Evolutionary conservation across 30 jellyfish, hydroid and myxozoan species (phyloP).

Genomic region (Hydractinia echinata): DNA sequence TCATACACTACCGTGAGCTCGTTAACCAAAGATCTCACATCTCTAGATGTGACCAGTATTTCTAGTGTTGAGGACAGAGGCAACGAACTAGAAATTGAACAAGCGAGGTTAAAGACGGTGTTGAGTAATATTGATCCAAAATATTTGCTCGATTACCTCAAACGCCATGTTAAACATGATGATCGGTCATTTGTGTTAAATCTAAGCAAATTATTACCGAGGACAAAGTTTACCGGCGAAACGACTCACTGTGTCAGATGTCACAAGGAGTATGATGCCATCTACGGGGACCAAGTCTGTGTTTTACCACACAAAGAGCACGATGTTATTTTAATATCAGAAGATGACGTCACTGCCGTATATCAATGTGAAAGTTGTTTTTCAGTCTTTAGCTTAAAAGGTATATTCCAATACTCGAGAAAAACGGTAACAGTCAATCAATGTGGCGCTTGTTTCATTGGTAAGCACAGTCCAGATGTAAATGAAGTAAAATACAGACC

Average conservation of each 20-base stretch:
- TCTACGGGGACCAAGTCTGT: conserved; percentile 53
- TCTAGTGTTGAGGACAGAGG: conserved; percentile 19
- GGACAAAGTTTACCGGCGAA: conserved; percentile 54
- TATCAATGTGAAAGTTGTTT: conserved; percentile 71
- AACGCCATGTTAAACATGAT: conserved; percentile 35
- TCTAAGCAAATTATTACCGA: conserved; percentile 54
- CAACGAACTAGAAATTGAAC: conserved; percentile 42
- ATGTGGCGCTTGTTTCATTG: conserved; percentile 70
- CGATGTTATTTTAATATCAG: conserved; percentile 56
- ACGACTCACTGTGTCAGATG: conserved; percentile 83
- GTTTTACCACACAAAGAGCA: conserved; percentile 40
- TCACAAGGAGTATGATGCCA: conserved; percentile 71
- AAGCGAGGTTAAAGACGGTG: conserved; percentile 49
- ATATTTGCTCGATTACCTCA: conserved; percentile 48
- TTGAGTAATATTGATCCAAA: conserved; percentile 58
- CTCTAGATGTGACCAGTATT: neutral
- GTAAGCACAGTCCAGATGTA: conserved; percentile 53
- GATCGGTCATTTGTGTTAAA: conserved; percentile 33
- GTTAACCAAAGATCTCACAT: neutral
- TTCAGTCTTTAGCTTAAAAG: conserved; percentile 44
- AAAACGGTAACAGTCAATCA: conserved; percentile 23
- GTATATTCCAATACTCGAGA: conserved; percentile 47
- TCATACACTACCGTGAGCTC: conserved; percentile 3
- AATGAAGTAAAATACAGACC: conserved; percentile 48
- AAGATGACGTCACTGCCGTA: conserved; percentile 56